A percentile compares a stretch with the other conserved stretches of the same genome.
Conservation (phyloP, 2,113 vertebrate genomes). For the Felis chaus region DNA sequence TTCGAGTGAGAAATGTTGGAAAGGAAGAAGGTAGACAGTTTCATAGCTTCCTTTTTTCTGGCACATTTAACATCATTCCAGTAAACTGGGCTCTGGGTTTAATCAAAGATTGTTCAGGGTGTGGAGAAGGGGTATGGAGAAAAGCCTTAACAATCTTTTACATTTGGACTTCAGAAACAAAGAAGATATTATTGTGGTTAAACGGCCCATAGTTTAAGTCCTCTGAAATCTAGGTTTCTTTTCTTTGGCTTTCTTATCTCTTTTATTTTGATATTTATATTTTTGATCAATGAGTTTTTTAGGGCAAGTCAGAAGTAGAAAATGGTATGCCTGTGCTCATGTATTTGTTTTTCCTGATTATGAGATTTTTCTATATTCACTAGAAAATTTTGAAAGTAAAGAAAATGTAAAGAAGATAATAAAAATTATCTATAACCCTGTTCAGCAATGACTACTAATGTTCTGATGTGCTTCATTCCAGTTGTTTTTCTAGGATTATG, state of each 20-base stretch:
- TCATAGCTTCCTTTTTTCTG: conserved; percentile 60
- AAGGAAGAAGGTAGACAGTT: conserved; percentile 59
- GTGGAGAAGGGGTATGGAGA: background rate
- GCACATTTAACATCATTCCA: conserved; percentile 68
- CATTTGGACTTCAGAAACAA: conserved; percentile 6
- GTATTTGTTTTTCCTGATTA: conserved; percentile 22
- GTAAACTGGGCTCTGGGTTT: conserved; percentile 56
- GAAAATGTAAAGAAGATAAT: background rate
- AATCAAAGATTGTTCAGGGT: conserved; percentile 64
- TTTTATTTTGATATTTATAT: conserved; percentile 9
- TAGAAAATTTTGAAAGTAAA: conserved; percentile 38
- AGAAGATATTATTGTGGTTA: background rate
- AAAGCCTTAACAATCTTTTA: conserved; percentile 50
- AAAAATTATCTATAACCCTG: background rate
- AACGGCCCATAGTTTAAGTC: background rate
- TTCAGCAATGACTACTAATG: background rate
- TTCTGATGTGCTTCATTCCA: background rate
- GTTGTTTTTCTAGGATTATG: conserved; percentile 41
- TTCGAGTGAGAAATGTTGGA: conserved; percentile 59
- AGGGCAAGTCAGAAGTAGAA: background rate
- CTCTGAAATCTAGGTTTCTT: background rate
- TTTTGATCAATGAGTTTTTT: background rate
- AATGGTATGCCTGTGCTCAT: background rate
- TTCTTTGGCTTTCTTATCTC: background rate
- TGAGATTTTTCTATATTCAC: background rate